Conservation (phyloP, 1,140 invertebrate species). For the Zaprionus inermis region DNA sequence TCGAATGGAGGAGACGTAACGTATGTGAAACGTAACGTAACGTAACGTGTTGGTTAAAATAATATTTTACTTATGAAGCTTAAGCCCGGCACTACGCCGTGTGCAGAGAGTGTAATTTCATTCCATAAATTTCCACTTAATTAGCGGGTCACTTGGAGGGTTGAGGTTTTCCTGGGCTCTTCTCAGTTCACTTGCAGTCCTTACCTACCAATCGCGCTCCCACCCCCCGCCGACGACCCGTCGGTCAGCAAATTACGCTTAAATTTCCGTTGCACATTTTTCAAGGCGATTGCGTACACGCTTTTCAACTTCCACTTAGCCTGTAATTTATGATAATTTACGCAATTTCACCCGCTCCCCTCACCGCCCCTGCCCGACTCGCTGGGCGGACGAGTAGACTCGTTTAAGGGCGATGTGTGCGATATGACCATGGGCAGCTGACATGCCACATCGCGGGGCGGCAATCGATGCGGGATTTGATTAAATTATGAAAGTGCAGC, state of each 20-base stretch:
- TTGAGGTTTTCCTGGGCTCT: neutral
- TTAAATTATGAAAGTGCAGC: constrained; percentile 46
- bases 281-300: constrained; percentile 79
- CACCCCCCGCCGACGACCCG: neutral
- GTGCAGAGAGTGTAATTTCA: constrained; percentile 68
- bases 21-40: constrained; percentile 8
- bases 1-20: neutral
- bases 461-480: constrained; percentile 25
- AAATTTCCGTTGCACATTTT: constrained; percentile 80
- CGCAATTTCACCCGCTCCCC: constrained; percentile 58
- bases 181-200: constrained; percentile 11
- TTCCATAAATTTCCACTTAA: constrained; percentile 81
- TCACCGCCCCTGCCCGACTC: constrained; percentile 2
- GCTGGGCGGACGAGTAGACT: constrained; percentile 8
- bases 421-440: constrained; percentile 1
- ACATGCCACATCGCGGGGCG: constrained; percentile 8
- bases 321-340: constrained; percentile 79
- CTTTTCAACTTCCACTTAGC: constrained; percentile 71
- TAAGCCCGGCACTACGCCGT: constrained; percentile 21
- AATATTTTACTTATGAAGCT: constrained; percentile 68
- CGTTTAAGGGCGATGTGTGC: constrained; percentile 19
- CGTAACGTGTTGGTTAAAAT: constrained; percentile 51
- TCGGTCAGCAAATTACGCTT: constrained; percentile 73
- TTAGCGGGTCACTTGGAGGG: constrained; percentile 50
- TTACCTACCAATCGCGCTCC: neutral